Base-by-base conservation (phyloP, 2,797 vertebrate species). In the Decapterus maruadsi region DNA sequence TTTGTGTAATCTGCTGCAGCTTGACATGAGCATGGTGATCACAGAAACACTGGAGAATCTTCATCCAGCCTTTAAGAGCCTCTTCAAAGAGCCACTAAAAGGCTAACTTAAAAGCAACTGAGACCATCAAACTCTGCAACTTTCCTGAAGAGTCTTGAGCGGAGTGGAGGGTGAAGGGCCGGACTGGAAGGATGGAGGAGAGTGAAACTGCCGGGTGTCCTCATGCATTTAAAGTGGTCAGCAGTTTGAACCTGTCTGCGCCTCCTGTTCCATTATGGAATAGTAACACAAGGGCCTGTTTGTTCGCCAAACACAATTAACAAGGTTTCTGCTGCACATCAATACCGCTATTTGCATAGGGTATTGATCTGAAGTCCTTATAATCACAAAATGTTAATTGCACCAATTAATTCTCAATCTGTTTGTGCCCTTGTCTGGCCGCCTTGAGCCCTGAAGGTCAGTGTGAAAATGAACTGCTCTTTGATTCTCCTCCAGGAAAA, bases 321-420 rank as follows among this genome's bases (percentile, higher is more conserved):
- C 93, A 95, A 93, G 94, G 88, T 93, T 96, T 95, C 95, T 95
- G 94, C 95, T 82, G 88, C 72, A 92, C 95, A 96, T 97, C 96
- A 96, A 96, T 97, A 97, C 89, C 92, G 90, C 85, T 93, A 95
- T 98, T 97, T 98, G 95, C 97, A 97, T 97, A 94, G 92, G 84
- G 89, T 97, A 99, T 99, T 95, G 97, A 99, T 97, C 96, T 91
- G 84, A 90, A 96, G 95, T 96, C 96, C 96, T 98, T 99, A 98
- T 96, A 97, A 97, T 96, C 93, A 94, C 96, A 96, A 97, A 97
- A 98, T 95, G 96, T 98, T 99, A 99, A 99, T 98, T 97, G 97
- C 94, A 96, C 95, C 97, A 99, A 99, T 99, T 99, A 98, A 98
- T 98, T 97, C 95, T 95, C 96, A 96, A 96, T 97, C 97, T 97